These are phyloP conservation scores for Helicoverpa zea DNA, from an alignment of 1,140 invertebrate genomes.

Conservation along the genomic window DNA sequence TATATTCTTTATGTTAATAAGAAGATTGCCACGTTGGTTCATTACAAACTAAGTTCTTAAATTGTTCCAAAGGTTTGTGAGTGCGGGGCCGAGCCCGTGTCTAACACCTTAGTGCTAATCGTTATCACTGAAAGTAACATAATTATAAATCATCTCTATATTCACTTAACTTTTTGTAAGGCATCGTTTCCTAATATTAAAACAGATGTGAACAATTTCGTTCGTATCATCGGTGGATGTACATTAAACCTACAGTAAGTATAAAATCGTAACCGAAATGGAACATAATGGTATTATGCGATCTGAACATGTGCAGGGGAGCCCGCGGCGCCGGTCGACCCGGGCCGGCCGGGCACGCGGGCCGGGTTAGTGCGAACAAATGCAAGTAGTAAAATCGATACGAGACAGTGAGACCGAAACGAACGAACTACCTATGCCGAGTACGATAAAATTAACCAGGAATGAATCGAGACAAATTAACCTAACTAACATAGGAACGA, in stretches of 20 bases:
- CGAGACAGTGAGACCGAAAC: conserved; percentile 55
- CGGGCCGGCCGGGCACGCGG: conserved; percentile 13
- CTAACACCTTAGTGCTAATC: conserved; percentile 83
- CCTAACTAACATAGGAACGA: conserved; percentile 84
- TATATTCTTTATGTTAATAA: conserved; percentile 86
- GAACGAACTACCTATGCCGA: conserved; percentile 49
- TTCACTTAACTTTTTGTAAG: conserved; percentile 85
- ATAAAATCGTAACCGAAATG: conserved; percentile 66
- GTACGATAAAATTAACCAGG: conserved; percentile 59
- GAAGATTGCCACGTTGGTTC: conserved; percentile 83
- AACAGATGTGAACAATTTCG: conserved; percentile 76
- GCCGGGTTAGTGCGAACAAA: conserved; percentile 40
- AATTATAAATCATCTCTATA: conserved; percentile 85
- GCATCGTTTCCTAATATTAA: conserved; percentile 84
- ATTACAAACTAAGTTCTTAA: conserved; percentile 86
- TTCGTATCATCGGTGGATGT: conserved; percentile 81
- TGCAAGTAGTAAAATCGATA: conserved; percentile 41
- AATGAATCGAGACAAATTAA: conserved; percentile 83
- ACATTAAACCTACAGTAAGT: conserved; percentile 79
- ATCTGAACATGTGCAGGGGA: conserved; percentile 41
- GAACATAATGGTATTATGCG: conserved; percentile 54
- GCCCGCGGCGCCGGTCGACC: conserved; percentile 1
- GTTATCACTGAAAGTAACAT: conserved; percentile 85
- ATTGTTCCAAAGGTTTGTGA: conserved; percentile 84
- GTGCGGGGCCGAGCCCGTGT: conserved; percentile 70